Percentiles rank a stretch among this genome's conserved stretches.
phyloP scores from a whole-genome alignment of 2,888 invertebrate species.

The Andrena minutula region DNA sequence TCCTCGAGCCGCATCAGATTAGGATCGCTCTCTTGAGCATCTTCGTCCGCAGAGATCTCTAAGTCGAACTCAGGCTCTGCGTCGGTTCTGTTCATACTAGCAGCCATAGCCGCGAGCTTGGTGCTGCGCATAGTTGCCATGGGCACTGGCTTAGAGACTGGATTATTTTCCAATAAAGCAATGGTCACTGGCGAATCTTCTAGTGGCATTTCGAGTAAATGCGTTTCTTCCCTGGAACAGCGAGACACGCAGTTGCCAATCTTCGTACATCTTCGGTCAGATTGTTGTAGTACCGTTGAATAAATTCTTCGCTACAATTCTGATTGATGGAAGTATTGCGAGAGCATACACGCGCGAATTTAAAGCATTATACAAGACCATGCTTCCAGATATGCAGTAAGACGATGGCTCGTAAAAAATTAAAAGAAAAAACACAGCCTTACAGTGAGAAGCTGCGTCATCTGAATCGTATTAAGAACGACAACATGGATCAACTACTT shows the following conservation, averaged over 20 bases:
- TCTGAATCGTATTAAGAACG: neutral
- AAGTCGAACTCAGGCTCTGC: slow-evolving; percentile 65
- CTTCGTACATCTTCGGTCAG: slow-evolving; percentile 47
- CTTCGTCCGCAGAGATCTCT: slow-evolving; percentile 61
- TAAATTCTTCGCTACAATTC: slow-evolving; percentile 41
- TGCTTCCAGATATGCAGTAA: slow-evolving; percentile 38
- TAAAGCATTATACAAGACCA: slow-evolving; percentile 41
- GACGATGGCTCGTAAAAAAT: slow-evolving; percentile 7
- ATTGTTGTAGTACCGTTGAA: slow-evolving; percentile 49
- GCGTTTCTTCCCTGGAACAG: slow-evolving; percentile 81
- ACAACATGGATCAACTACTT: too few relatives aligned
- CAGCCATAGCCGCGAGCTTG: slow-evolving; percentile 83
- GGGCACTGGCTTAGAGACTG: slow-evolving; percentile 76
- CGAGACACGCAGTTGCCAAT: slow-evolving; percentile 63
- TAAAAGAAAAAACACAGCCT: slow-evolving; percentile 16
- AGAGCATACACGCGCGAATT: slow-evolving; percentile 42
- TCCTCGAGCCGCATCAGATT: slow-evolving; percentile 75
- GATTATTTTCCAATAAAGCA: slow-evolving; percentile 49
- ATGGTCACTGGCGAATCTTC: slow-evolving; percentile 59
- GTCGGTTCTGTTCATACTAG: slow-evolving; percentile 79
- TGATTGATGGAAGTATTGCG: slow-evolving; percentile 44
- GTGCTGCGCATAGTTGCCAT: slow-evolving; percentile 80
- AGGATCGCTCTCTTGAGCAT: slow-evolving; percentile 61
- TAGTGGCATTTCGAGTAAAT: slow-evolving; percentile 78
- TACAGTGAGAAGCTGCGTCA: slow-evolving; percentile 1